Base-by-base conservation (phyloP, 1,140 invertebrate species). In the Cyclargus thomasi region DNA sequence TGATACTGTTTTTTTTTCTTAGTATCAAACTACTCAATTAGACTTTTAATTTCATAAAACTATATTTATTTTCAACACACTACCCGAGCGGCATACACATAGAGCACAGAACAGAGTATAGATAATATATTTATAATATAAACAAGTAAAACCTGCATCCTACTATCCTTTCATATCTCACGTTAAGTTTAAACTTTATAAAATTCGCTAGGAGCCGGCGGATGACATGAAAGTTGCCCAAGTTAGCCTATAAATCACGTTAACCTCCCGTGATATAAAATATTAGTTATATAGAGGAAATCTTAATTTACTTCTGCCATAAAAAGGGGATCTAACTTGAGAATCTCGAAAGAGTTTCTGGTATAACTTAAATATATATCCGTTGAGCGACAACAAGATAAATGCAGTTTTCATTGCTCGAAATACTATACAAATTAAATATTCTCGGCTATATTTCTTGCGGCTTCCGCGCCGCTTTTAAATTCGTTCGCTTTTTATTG, bases 201-300 rank as follows among this genome's bases (percentile, higher is more conserved):
- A 81, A 84, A 78, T 79, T 80, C 69, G 72, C 78, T 78, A 77
- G 79, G 78, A 85, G 76, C 78, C 80, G 73, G 79, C 77, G 73
- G 83, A 88, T 86, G 86, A 85, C 86, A 87, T 86, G 82, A 75
- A 88, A 88, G 73, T 88, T 86, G 70, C 57, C 59, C 57, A 85
- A 86, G 77, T 86, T 83, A 74, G 71, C 79, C 83, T 84, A 86
- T 86, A 86, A 86, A 88, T 86, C 85, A 88, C 85, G 78, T 72
- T 79, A 80, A 80, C 78, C 73, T 76, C 79, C 72, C 79, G 72
- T 82, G 76, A 82, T 82, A 72, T 81, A 79, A 83, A 81, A 84
- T 86, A 84, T 84, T 85, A 81, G 73, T 79, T 86, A 80, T 74
- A 78, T 77, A 80, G 79, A 80, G 73, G 72, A 83, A 82, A 83